Evolutionary conservation across 2,113 vertebrate species (phyloP).

Genomic region (Podarcis muralis): DNA sequence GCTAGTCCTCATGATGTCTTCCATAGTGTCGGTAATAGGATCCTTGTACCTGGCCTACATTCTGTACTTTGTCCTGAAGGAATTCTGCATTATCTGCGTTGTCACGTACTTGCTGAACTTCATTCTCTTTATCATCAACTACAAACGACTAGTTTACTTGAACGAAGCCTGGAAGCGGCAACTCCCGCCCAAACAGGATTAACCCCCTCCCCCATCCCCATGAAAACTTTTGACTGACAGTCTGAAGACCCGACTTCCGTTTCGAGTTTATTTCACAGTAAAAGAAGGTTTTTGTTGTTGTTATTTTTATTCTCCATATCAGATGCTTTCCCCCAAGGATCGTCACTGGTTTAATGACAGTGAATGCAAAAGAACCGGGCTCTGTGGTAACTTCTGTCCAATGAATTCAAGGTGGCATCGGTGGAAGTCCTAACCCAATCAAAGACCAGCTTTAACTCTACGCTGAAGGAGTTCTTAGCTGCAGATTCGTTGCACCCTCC

Average conservation of each 20-base stretch:
- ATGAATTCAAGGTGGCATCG: conserved; percentile 68
- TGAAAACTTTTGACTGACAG: conserved; percentile 84
- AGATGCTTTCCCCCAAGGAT: conserved; percentile 74
- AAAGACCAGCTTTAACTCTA: conserved; percentile 86
- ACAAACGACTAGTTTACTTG: conserved; percentile 99
- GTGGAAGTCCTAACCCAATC: conserved; percentile 71
- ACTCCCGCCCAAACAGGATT: conserved; percentile 94
- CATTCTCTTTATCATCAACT: conserved; percentile 97
- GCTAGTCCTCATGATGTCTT: conserved; percentile 96
- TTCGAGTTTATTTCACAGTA: conserved; percentile 93
- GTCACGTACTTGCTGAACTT: conserved; percentile 97
- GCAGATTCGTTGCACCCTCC: conserved; percentile 62
- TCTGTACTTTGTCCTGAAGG: conserved; percentile 99
- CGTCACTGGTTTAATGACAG: conserved; percentile 73
- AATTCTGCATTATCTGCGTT: conserved; percentile 96
- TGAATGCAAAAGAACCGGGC: conserved; percentile 73
- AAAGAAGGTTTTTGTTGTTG: conserved; percentile 53
- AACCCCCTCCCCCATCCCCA: conserved; percentile 61
- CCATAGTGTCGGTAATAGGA: conserved; percentile 94
- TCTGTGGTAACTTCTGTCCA: conserved; percentile 73
- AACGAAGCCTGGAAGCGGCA: conserved; percentile 98
- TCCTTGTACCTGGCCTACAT: conserved; percentile 98
- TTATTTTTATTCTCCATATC: conserved; percentile 73
- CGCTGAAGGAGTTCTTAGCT: conserved; percentile 75
- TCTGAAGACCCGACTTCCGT: conserved; percentile 93